These are phyloP conservation scores for Bagarius yarrelli DNA, from an alignment of 2,113 vertebrate genomes.

Conservation along the genomic window DNA sequence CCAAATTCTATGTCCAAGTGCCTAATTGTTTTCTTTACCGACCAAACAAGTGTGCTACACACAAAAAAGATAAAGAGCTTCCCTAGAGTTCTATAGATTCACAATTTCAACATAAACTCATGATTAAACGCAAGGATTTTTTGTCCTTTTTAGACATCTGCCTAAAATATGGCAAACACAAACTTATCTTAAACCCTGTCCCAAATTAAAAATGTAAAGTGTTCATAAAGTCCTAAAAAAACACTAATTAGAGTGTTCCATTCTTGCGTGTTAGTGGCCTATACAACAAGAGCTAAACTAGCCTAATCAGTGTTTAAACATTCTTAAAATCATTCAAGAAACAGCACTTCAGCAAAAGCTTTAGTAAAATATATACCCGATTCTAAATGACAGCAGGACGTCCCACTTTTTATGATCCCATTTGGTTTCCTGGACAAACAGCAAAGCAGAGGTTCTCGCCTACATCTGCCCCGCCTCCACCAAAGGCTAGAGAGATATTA, in stretches of 20 bases:
- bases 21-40: conserved; percentile 29
- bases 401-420: conserved; percentile 70
- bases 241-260: not conserved
- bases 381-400: conserved; percentile 77
- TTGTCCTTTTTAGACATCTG: not conserved
- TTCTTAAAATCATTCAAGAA: not conserved
- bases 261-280: not conserved
- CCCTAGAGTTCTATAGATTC: too few species aligned
- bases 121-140: not conserved
- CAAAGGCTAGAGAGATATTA: conserved; percentile 76
- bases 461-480: conserved; percentile 76
- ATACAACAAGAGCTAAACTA: not conserved
- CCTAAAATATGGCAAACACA: not conserved
- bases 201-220: not conserved
- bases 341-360: not conserved
- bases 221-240: not conserved
- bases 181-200: not conserved
- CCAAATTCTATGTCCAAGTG: conserved; percentile 48
- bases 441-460: conserved; percentile 67
- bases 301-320: not conserved
- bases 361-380: conserved; percentile 69
- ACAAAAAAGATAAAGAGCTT: not conserved
- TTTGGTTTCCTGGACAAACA: conserved; percentile 75
- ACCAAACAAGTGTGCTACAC: conserved; percentile 20
- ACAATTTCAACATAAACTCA: too few species aligned